Evolutionary conservation across 2,113 vertebrate species (phyloP).

Genomic region (Centropus unirufus): DNA sequence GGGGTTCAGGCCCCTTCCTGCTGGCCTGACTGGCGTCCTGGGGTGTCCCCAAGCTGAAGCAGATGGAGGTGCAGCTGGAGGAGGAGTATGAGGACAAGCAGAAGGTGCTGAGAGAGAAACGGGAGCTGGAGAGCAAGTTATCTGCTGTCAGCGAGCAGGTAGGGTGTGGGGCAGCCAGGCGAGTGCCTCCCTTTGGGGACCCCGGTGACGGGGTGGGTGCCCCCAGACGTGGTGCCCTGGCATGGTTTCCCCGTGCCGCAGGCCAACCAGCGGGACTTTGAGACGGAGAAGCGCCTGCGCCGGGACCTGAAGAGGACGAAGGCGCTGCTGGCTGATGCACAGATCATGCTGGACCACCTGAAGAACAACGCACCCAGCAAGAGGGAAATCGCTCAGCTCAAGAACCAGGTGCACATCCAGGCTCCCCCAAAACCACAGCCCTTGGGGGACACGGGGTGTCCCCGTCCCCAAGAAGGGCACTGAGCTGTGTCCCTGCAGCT

Average conservation of each 20-base stretch:
- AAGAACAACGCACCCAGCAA: constrained; percentile 98
- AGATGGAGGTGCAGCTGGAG: constrained; percentile 95
- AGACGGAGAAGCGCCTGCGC: constrained; percentile 91
- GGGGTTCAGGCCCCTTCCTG: rapidly evolving
- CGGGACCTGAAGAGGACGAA: constrained; percentile 97
- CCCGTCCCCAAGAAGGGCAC: neutral
- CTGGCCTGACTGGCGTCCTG: rapidly evolving
- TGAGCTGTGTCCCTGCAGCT: constrained; percentile 78
- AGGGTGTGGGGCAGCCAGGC: neutral
- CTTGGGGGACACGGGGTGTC: neutral
- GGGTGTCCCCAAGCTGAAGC: constrained; percentile 84
- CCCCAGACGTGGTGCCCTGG: neutral
- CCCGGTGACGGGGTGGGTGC: rapidly evolving
- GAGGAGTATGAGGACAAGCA: constrained; percentile 97
- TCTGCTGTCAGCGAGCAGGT: constrained; percentile 89
- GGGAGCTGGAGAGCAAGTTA: constrained; percentile 91
- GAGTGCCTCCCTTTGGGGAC: neutral
- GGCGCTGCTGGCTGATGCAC: constrained; percentile 91
- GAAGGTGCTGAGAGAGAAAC: constrained; percentile 92
- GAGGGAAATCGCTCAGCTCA: constrained; percentile 94
- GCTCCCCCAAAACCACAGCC: neutral
- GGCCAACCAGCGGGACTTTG: constrained; percentile 89
- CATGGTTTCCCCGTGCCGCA: neutral
- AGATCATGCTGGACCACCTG: constrained; percentile 98
- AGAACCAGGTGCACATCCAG: constrained; percentile 87